Evolutionary conservation across 2,797 vertebrate species (phyloP).

Genomic region (Simalia tracyae): DNA sequence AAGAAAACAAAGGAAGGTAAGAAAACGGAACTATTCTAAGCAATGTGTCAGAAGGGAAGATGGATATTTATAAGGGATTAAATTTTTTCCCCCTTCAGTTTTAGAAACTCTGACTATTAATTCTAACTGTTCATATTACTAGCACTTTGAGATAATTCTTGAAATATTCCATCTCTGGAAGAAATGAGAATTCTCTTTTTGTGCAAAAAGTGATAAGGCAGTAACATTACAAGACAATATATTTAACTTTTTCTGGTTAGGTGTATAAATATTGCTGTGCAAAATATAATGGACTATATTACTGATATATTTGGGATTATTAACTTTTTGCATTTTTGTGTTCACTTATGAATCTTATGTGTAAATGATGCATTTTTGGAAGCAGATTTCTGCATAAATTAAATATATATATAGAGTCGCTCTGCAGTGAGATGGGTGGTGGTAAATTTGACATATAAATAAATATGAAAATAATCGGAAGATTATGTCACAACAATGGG

Average conservation of each 20-base stretch:
- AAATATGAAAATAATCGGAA: background rate
- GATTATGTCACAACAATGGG: background rate
- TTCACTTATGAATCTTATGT: background rate
- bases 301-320: background rate
- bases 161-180: background rate
- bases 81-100: background rate
- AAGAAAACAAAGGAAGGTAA: conserved; percentile 91
- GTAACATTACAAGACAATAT: background rate
- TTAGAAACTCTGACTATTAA: background rate
- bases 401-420: background rate
- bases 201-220: background rate
- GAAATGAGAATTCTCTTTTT: background rate
- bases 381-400: background rate
- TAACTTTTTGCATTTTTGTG: background rate
- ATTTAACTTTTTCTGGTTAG: background rate
- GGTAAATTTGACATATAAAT: too few relatives aligned
- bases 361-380: background rate
- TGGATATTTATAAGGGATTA: background rate
- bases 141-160: background rate
- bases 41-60: background rate
- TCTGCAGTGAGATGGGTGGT: too few relatives aligned
- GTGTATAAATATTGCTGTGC: background rate
- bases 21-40: background rate
- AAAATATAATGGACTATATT: background rate
- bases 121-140: background rate